phyloP scores from a whole-genome alignment of 1,140 invertebrate genomes.

The Diabrotica virgifera region DNA sequence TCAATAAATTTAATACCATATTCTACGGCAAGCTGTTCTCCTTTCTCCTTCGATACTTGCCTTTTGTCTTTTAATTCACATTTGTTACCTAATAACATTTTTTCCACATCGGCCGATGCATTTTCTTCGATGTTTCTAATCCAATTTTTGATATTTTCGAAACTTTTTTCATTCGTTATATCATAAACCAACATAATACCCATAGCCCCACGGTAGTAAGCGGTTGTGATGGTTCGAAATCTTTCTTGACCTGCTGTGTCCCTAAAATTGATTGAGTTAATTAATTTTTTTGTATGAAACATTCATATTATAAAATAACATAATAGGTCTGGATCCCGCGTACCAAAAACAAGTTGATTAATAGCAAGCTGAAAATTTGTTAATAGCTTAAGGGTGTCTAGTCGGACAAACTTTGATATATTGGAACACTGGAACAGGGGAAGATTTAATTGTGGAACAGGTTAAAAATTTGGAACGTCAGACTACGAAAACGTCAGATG shows the following conservation, averaged over 20 bases:
- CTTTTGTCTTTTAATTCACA: conserved; percentile 88
- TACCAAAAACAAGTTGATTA: too few relatives aligned
- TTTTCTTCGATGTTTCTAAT: conserved; percentile 98
- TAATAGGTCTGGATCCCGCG: too few relatives aligned
- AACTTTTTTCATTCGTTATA: conserved; percentile 97
- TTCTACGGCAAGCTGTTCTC: conserved; percentile 79
- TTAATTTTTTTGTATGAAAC: neutral
- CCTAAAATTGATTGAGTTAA: conserved; percentile 54
- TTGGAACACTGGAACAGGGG: too few relatives aligned
- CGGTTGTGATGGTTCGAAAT: conserved; percentile 97
- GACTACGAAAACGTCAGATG: too few relatives aligned
- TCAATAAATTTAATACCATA: conserved; percentile 94
- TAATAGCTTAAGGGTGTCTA: too few relatives aligned
- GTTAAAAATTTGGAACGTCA: too few relatives aligned
- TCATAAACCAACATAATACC: conserved; percentile 99
- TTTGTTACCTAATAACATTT: conserved; percentile 94
- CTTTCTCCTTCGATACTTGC: conserved; percentile 73
- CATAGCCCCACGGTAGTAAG: conserved; percentile 98
- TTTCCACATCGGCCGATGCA: conserved; percentile 90
- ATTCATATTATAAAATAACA: too few relatives aligned
- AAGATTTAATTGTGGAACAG: too few relatives aligned
- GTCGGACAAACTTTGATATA: too few relatives aligned
- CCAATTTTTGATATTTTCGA: conserved; percentile 99
- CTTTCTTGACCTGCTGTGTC: conserved; percentile 95
- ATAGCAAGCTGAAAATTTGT: too few relatives aligned